These are phyloP conservation scores for Laterallus jamaicensis DNA, from an alignment of 2,113 vertebrate species.

Conservation along the genomic window DNA sequence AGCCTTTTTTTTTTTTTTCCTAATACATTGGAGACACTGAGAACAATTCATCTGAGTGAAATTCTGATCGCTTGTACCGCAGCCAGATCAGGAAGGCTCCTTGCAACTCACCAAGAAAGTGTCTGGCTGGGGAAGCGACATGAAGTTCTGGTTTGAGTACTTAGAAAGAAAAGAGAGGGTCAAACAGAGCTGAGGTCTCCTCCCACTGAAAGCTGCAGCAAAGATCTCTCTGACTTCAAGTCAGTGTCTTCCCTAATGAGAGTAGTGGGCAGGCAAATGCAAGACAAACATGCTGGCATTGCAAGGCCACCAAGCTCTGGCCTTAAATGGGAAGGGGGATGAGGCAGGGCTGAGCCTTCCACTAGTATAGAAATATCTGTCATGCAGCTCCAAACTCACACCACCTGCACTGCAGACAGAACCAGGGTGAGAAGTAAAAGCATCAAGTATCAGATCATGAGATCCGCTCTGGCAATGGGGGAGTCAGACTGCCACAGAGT, in stretches of 20 bases:
- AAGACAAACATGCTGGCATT: not conserved
- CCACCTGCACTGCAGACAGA: not conserved
- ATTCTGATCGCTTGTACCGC: not conserved
- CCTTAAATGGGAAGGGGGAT: not conserved
- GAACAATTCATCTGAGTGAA: constrained; percentile 36
- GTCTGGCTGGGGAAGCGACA: not conserved
- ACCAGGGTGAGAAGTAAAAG: not conserved
- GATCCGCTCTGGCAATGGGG: not conserved
- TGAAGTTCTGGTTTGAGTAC: not conserved
- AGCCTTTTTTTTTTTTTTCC: not conserved
- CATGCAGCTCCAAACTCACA: not conserved
- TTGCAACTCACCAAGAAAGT: constrained; percentile 22
- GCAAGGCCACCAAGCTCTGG: not conserved
- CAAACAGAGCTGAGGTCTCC: not conserved
- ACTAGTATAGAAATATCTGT: not conserved
- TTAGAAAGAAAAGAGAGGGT: not conserved
- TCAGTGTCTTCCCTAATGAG: not conserved
- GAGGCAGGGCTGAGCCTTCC: not conserved
- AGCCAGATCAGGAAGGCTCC: constrained; percentile 36
- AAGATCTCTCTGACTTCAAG: not conserved
- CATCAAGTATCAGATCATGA: not conserved
- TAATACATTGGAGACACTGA: not conserved
- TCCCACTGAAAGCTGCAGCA: not conserved
- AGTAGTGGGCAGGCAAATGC: not conserved
- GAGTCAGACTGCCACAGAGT: not conserved